Conservation (phyloP, 2,113 vertebrate species). For the Calypte anna region DNA sequence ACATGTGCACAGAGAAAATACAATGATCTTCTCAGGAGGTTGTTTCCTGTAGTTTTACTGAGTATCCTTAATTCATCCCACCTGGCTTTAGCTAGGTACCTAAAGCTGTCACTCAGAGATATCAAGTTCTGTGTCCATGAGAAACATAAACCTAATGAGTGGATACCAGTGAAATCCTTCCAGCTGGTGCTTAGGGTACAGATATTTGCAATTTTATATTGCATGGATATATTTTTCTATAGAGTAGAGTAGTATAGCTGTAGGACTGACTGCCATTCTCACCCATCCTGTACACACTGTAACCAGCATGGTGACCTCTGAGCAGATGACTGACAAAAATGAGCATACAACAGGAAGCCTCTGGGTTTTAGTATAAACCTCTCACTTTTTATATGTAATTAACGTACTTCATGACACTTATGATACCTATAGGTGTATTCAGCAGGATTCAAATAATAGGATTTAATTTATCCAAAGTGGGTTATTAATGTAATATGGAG, state of each 20-base stretch:
- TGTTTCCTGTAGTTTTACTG: background rate
- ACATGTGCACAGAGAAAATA: background rate
- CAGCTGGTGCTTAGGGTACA: background rate
- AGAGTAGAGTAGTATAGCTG: background rate
- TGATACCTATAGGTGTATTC: background rate
- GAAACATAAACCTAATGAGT: background rate
- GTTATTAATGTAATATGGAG: background rate
- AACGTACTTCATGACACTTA: background rate
- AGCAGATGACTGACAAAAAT: background rate
- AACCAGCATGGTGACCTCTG: background rate
- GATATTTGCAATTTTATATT: background rate
- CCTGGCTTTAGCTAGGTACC: background rate
- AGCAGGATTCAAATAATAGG: background rate
- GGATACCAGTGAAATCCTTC: background rate
- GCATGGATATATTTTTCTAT: background rate
- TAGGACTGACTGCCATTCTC: background rate
- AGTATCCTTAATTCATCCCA: background rate
- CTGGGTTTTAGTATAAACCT: background rate
- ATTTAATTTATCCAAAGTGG: background rate
- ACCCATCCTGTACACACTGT: background rate
- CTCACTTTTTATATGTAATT: background rate
- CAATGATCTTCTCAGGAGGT: background rate
- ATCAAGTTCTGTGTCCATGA: background rate
- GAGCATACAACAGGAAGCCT: background rate
- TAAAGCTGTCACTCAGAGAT: background rate